A percentile compares a stretch with the other conserved stretches of the same genome.
Evolutionary conservation across 2,797 vertebrate genomes (phyloP).

Genomic region (Otus scops): DNA sequence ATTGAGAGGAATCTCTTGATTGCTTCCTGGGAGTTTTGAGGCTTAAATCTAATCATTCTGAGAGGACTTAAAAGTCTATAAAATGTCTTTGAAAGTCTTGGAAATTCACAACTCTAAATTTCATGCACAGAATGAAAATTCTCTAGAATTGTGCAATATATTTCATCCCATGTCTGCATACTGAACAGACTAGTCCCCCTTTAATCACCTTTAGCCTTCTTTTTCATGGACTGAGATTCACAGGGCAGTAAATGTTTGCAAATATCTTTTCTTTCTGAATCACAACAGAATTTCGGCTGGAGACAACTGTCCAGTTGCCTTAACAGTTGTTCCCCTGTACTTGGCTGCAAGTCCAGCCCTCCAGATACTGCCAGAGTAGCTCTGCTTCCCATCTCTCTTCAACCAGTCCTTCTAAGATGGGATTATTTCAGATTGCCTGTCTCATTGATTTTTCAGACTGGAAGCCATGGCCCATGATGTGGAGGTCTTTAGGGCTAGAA

Average conservation of each 20-base stretch:
- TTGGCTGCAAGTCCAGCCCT: neutral
- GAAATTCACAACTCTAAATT: neutral
- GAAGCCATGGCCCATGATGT: neutral
- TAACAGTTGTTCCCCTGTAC: neutral
- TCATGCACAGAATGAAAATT: neutral
- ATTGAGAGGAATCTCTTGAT: neutral
- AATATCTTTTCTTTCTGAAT: neutral
- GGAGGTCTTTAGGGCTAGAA: neutral
- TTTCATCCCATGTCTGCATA: neutral
- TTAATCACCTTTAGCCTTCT: neutral
- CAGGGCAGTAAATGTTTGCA: neutral
- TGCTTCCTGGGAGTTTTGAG: neutral
- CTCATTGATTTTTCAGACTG: neutral
- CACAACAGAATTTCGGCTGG: neutral
- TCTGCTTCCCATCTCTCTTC: neutral
- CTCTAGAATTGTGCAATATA: neutral
- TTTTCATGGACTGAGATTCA: neutral
- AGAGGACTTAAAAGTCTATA: neutral
- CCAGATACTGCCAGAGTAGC: neutral
- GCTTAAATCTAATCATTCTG: neutral
- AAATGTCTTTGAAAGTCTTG: neutral
- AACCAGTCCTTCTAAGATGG: neutral
- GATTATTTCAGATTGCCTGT: neutral
- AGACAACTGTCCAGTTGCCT: neutral
- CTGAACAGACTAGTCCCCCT: neutral